Evolutionary conservation across 1,140 invertebrate species (phyloP).

Genomic region (Eriosoma lanigerum): DNA sequence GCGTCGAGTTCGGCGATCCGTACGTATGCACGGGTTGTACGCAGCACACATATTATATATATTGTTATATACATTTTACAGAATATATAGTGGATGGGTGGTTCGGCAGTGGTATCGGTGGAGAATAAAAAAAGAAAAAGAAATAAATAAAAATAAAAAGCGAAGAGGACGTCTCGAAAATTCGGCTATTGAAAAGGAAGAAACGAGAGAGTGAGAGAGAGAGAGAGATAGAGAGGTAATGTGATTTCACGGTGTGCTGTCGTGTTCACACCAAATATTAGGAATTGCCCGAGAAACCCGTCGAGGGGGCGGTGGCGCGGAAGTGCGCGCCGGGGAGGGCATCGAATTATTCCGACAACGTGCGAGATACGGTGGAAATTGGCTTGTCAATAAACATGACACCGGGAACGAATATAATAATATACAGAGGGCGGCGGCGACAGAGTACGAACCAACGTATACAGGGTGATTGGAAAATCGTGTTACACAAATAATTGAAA

Average conservation of each 20-base stretch:
- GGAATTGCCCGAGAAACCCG: slow-evolving; percentile 34
- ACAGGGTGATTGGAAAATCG: too few species aligned
- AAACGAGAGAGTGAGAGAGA: background rate
- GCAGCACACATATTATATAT: too few species aligned
- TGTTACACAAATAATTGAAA: too few species aligned
- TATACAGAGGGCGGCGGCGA: background rate
- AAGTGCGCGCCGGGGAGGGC: background rate
- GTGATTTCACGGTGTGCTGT: slow-evolving; percentile 51
- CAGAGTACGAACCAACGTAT: too few species aligned
- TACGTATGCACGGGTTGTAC: background rate
- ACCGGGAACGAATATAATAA: background rate
- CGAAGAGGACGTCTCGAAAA: slow-evolving; percentile 12
- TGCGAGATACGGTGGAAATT: slow-evolving; percentile 41
- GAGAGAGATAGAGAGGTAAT: slow-evolving; percentile 7
- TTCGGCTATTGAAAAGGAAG: slow-evolving; percentile 35
- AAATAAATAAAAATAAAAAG: background rate
- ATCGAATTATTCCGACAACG: background rate
- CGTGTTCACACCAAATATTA: slow-evolving; percentile 50
- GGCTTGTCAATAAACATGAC: slow-evolving; percentile 52
- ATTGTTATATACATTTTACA: too few species aligned
- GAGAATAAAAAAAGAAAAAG: background rate
- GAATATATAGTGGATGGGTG: background rate
- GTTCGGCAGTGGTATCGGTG: too few species aligned
- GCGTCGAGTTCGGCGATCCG: slow-evolving; percentile 24
- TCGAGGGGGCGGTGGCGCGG: background rate